A percentile compares a stretch with the other conserved stretches of the same genome.
Conservation (phyloP, 2,888 invertebrate species). For the Syritta pipiens region DNA sequence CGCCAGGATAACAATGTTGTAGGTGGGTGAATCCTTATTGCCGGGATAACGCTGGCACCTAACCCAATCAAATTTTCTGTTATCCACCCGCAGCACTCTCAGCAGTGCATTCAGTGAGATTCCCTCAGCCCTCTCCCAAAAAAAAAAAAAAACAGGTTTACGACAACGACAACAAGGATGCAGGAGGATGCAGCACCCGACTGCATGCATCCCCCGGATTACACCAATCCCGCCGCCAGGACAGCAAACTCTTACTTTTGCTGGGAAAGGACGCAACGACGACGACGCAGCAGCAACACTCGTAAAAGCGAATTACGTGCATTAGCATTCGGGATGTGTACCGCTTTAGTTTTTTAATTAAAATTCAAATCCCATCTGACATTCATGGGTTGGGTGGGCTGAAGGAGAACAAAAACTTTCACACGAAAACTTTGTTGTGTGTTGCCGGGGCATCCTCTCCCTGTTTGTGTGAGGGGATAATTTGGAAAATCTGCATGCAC, state of each 20-base stretch:
- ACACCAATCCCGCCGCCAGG: constrained; percentile 10
- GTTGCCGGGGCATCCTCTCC: no score
- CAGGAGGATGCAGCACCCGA: no score
- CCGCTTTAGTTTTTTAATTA: constrained; percentile 68
- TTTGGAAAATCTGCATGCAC: constrained; percentile 52
- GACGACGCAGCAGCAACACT: neutral
- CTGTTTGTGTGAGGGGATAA: constrained; percentile 18
- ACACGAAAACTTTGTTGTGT: constrained; percentile 3
- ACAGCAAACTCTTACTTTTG: constrained; percentile 43
- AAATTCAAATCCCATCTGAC: constrained; percentile 68
- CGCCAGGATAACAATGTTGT: no score
- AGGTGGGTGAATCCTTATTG: no score
- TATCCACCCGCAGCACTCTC: neutral
- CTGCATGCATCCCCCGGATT: constrained; percentile 40
- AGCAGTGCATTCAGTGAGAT: no score
- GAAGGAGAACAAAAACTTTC: constrained; percentile 39
- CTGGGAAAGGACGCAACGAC: neutral
- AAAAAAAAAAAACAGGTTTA: constrained; percentile 53
- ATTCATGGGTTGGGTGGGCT: constrained; percentile 47
- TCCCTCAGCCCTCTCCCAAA: no score
- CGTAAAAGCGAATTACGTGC: constrained; percentile 54
- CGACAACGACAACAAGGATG: no score
- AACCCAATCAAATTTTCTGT: neutral
- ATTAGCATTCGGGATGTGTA: constrained; percentile 67
- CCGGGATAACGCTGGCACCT: no score